Percentiles rank a stretch among this genome's conserved stretches.
Evolutionary conservation across 37 sponge, comb jelly and placozoan species (phyloP).

Genomic region (Lycopodina hypogea): DNA sequence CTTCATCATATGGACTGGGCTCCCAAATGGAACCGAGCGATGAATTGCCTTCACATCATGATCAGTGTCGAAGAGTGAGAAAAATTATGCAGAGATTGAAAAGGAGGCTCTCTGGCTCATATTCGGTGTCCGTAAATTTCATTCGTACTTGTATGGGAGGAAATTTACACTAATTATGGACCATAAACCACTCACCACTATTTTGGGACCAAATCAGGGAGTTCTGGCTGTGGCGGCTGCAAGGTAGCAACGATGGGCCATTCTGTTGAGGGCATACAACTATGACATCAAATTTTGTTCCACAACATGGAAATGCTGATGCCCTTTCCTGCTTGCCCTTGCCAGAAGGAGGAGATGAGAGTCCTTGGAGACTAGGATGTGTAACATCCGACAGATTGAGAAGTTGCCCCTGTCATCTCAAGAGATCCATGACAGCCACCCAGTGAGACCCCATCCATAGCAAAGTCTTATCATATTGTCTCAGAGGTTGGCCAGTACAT

Average conservation of each 20-base stretch:
- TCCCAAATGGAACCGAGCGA: constrained; percentile 27
- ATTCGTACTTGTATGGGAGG: constrained; percentile 7
- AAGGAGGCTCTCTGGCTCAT: constrained; percentile 5
- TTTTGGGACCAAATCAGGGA: constrained; percentile 6
- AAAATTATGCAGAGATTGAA: constrained; percentile 9
- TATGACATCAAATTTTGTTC: neutral
- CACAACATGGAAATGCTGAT: neutral
- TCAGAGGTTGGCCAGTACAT: too few species aligned
- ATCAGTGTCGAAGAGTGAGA: constrained; percentile 2
- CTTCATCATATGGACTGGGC: constrained; percentile 48
- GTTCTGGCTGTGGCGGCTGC: constrained; percentile 5
- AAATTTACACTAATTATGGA: neutral
- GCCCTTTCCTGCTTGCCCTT: too few species aligned
- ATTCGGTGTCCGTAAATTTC: constrained; percentile 2
- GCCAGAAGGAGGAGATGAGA: too few species aligned
- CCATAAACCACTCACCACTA: constrained; percentile 14
- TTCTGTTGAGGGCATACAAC: neutral
- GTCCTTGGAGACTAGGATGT: too few species aligned
- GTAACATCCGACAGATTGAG: too few species aligned
- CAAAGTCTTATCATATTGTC: too few species aligned
- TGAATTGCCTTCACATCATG: constrained; percentile 39
- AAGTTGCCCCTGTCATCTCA: too few species aligned
- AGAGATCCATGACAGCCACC: too few species aligned
- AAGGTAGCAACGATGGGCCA: constrained; percentile 1
- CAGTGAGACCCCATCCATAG: too few species aligned